These are phyloP conservation scores for Pseudococcus jackbeardsleyi DNA, from an alignment of 2,888 invertebrate species.

Conservation along the genomic window DNA sequence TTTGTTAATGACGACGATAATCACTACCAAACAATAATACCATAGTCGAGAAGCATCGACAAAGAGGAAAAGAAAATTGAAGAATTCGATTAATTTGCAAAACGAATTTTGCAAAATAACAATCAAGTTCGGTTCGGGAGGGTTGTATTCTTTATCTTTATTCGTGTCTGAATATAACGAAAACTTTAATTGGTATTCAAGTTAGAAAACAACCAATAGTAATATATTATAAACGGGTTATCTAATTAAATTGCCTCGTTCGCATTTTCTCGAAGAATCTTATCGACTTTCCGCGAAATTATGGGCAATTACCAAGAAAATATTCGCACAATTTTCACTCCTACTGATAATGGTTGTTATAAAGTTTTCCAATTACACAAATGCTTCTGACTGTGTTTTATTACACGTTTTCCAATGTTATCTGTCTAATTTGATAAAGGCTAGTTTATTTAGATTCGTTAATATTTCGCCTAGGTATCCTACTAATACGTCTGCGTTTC, in stretches of 20 bases:
- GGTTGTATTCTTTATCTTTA: constrained; percentile 57
- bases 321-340: constrained; percentile 63
- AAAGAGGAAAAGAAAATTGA: constrained; percentile 24
- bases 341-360: constrained; percentile 64
- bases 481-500: not conserved
- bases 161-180: constrained; percentile 54
- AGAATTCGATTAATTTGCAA: constrained; percentile 52
- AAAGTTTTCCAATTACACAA: constrained; percentile 64
- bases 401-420: constrained; percentile 59
- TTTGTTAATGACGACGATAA: constrained; percentile 8
- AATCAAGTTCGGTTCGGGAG: constrained; percentile 49
- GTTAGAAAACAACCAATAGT: constrained; percentile 54
- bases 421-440: constrained; percentile 60
- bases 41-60: not conserved
- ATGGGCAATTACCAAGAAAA: constrained; percentile 62
- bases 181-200: constrained; percentile 64
- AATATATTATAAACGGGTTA: constrained; percentile 64
- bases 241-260: constrained; percentile 64
- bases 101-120: constrained; percentile 51
- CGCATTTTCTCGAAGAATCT: constrained; percentile 62
- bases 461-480: not conserved
- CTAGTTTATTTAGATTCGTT: constrained; percentile 27
- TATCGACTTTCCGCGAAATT: constrained; percentile 61
- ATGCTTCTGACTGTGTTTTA: constrained; percentile 62
- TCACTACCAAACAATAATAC: not conserved